Evolutionary conservation across 2,888 invertebrate species (phyloP), one percentile per base, ranked within the genome.

Genomic region (Lasioglossum leucozonium): DNA sequence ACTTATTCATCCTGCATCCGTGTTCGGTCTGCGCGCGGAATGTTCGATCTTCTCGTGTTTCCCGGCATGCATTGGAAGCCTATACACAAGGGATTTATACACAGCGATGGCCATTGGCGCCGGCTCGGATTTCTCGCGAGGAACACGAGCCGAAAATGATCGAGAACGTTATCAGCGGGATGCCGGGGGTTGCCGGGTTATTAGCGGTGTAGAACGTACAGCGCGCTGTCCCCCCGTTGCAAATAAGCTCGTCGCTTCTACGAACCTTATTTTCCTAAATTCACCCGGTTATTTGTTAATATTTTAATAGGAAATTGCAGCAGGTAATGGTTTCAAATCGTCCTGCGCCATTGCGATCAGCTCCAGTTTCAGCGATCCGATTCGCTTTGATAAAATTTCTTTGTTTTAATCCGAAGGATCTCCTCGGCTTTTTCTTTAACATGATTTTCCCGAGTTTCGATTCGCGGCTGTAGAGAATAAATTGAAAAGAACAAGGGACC

Each of bases 1-100:
- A 81, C 82, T 87, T 85, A 79, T 83, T 85, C 82, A 77, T 47
- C 62, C 67, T 26, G 16, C 55, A 18, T 10, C 34, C 44, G 26
- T 3, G 42, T 6, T 26, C 22, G 22, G 13, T 55, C 67, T 26
- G 37, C 13, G 18, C 47, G 47, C 40, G 47, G 72, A 82, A 80
- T 79, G 75, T 84, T 77, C 62, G 65, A 77, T 77, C 62, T 65
- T 69, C 74, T 74, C 73, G 34, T 55, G 58, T 84, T 79, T 67
- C 78, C 58, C 11, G 18, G 73, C 73, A 76, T 80, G 73, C 73
- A 80, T 80, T 44, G 72, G 72, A 42, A 51, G 65, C 18, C 65
- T 65, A 65, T 62, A 44, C 2, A 51, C 47, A 16, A 22, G 76
- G 44, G 58, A 5, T n/a, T n/a, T n/a, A n/a, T n/a, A n/a, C n/a